These are phyloP conservation scores for Hydractinia echinata DNA, from an alignment of 30 jellyfish, hydroid and myxozoan species.

Conservation along the genomic window DNA sequence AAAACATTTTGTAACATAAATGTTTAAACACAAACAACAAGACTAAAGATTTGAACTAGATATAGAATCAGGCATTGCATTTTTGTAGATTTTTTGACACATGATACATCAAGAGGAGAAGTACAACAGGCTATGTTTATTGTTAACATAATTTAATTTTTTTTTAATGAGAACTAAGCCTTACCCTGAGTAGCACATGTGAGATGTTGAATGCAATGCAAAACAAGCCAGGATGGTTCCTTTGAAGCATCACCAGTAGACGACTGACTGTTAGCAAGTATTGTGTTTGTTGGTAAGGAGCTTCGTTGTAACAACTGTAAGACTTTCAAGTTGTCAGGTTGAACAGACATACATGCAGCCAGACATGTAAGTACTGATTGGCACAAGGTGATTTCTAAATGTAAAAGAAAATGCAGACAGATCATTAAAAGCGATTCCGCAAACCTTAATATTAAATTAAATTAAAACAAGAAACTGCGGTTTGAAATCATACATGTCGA, in stretches of 20 bases:
- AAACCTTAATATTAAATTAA: too few species aligned
- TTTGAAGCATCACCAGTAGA: slow-evolving; percentile 14
- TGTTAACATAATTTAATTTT: not conserved
- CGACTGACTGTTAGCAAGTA: not conserved
- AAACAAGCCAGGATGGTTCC: slow-evolving; percentile 66
- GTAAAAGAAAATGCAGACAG: not conserved
- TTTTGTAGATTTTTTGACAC: not conserved
- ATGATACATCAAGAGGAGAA: not conserved
- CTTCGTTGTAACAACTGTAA: slow-evolving; percentile 5
- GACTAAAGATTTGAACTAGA: not conserved
- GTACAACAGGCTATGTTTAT: not conserved
- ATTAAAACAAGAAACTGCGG: too few species aligned
- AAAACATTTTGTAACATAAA: not conserved
- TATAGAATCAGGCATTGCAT: not conserved
- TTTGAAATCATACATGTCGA: too few species aligned
- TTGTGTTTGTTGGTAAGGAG: slow-evolving; percentile 11
- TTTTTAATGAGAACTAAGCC: not conserved
- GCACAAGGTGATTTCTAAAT: slow-evolving; percentile 53
- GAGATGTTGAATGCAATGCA: slow-evolving; percentile 30
- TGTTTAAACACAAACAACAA: not conserved
- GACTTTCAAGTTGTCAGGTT: slow-evolving; percentile 39
- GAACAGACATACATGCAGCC: slow-evolving; percentile 88
- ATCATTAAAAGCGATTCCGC: too few species aligned
- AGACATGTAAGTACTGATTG: slow-evolving; percentile 81
- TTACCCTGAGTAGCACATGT: slow-evolving; percentile 25